Percentiles rank a stretch among this genome's conserved stretches.
These are phyloP conservation scores for Jordanella pulchra DNA, from an alignment of 2,797 vertebrate genomes.

Conservation along the genomic window DNA sequence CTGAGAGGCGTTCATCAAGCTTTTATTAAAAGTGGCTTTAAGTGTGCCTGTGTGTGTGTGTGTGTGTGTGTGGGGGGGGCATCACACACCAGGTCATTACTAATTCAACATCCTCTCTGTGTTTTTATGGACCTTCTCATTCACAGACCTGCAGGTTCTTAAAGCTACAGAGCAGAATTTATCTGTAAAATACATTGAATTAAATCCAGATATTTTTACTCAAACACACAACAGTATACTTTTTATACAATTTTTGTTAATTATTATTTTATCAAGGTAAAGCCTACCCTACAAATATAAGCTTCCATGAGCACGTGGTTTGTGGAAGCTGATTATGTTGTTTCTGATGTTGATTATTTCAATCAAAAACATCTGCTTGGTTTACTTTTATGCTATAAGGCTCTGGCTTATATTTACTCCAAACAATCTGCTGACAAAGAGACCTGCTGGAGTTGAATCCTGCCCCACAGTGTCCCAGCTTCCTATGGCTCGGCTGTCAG, in stretches of 20 bases:
- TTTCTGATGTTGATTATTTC: neutral
- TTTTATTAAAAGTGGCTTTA: neutral
- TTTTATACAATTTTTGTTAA: neutral
- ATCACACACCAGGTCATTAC: constrained; percentile 53
- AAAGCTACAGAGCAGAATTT: neutral
- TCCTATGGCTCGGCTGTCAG: neutral
- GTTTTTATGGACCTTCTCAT: constrained; percentile 25
- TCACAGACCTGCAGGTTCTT: too few species aligned
- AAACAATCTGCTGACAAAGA: neutral
- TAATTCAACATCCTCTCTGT: constrained; percentile 52
- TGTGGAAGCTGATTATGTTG: neutral
- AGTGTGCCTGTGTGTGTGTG: neutral
- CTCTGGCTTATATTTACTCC: neutral
- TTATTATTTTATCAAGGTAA: neutral
- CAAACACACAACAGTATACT: neutral
- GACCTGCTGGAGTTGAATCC: neutral
- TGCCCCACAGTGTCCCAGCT: too few species aligned
- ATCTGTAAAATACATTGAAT: neutral
- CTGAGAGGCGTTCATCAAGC: constrained; percentile 35
- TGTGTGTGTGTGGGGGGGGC: neutral
- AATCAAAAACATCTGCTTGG: too few species aligned
- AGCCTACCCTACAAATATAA: neutral
- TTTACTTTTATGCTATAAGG: neutral
- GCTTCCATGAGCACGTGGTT: neutral
- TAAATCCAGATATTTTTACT: neutral